Evolutionary conservation across 1,140 invertebrate species (phyloP).

Genomic region (Tenebrio molitor): DNA sequence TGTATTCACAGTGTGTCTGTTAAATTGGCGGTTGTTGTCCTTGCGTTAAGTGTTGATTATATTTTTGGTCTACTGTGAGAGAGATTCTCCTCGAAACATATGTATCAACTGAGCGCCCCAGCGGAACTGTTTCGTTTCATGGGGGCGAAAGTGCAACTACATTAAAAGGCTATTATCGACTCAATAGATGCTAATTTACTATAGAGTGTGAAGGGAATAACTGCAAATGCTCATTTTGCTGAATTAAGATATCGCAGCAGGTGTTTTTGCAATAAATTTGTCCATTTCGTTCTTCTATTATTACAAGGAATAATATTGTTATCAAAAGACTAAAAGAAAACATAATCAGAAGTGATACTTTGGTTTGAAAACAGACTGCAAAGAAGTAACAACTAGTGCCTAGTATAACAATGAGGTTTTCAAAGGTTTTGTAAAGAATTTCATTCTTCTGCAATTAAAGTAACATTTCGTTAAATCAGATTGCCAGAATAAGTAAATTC

Average conservation of each 20-base stretch:
- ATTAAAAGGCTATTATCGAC: slow-evolving; percentile 61
- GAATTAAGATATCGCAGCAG: slow-evolving; percentile 25
- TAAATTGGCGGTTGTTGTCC: slow-evolving; percentile 19
- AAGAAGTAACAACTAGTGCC: no score
- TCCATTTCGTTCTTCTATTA: no score
- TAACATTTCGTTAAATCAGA: no score
- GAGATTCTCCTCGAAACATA: slow-evolving; percentile 58
- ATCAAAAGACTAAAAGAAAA: no score
- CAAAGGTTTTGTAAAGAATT: no score
- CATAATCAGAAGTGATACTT: no score
- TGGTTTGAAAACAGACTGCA: no score
- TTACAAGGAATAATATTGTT: no score
- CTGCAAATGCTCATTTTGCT: neutral
- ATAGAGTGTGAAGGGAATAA: slow-evolving; percentile 40
- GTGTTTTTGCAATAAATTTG: no score
- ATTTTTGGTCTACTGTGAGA: slow-evolving; percentile 51
- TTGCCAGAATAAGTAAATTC: no score
- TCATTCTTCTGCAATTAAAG: no score
- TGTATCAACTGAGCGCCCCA: slow-evolving; percentile 58
- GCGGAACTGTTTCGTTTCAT: slow-evolving; percentile 47
- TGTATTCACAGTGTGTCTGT: slow-evolving; percentile 24
- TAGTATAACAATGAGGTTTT: no score
- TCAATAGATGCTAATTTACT: slow-evolving; percentile 60
- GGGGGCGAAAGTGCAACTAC: slow-evolving; percentile 57
- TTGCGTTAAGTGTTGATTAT: slow-evolving; percentile 13